Evolutionary conservation across 2,113 vertebrate genomes (phyloP).

Genomic region (Microtus montanus): DNA sequence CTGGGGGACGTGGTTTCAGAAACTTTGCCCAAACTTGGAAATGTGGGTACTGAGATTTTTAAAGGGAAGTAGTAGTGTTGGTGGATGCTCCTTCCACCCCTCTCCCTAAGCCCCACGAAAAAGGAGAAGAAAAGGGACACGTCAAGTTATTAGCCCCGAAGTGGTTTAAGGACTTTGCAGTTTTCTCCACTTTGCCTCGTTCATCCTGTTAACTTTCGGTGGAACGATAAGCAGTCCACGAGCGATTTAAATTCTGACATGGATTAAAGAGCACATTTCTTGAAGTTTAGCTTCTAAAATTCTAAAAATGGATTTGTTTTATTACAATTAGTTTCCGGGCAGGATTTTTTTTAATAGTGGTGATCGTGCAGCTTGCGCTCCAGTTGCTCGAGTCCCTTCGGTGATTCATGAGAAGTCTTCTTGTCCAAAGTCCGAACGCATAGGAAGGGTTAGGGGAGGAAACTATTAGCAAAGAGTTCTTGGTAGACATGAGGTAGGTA

Average conservation of each 20-base stretch:
- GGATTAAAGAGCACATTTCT: slow-evolving; percentile 7
- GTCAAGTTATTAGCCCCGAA: slow-evolving; percentile 25
- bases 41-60: slow-evolving; percentile 74
- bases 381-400: slow-evolving; percentile 73
- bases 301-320: slow-evolving; percentile 36
- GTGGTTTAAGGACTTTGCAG: slow-evolving; percentile 47
- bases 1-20: slow-evolving; percentile 72
- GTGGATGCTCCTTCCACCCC: slow-evolving; percentile 44
- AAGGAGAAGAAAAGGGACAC: not conserved
- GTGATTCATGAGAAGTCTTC: slow-evolving; percentile 75
- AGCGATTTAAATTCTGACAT: slow-evolving; percentile 5
- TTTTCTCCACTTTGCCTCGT: not conserved
- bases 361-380: rapidly evolving
- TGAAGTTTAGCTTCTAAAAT: slow-evolving; percentile 55
- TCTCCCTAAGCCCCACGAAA: slow-evolving; percentile 15
- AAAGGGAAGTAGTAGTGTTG: slow-evolving; percentile 64
- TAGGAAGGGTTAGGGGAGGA: not conserved
- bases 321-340: slow-evolving; percentile 10
- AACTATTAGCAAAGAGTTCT: slow-evolving; percentile 71
- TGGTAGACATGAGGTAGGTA: slow-evolving; percentile 68
- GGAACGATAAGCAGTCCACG: slow-evolving; percentile 30
- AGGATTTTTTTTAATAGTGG: not conserved
- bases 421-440: slow-evolving; percentile 70
- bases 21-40: slow-evolving; percentile 83
- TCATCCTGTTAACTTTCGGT: slow-evolving; percentile 60